Evolutionary conservation across 2,113 vertebrate genomes (phyloP).

Genomic region (Melanerpes formicivorus): DNA sequence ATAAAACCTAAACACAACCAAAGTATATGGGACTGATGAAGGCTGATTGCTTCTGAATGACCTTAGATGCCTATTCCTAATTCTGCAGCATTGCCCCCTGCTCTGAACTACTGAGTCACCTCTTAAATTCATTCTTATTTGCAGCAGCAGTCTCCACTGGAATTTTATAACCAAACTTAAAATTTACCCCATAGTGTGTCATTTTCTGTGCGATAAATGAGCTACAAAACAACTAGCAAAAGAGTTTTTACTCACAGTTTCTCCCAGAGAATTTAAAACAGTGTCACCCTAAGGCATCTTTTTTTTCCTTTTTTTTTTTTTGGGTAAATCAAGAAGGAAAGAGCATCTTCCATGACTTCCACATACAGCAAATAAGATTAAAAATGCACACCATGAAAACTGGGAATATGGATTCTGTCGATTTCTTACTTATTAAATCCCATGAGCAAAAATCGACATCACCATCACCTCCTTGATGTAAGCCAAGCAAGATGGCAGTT

Average conservation of each 20-base stretch:
- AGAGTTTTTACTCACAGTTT: conserved; percentile 30
- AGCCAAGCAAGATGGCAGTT: conserved; percentile 25
- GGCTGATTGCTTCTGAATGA: conserved; percentile 18
- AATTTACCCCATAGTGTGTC: conserved; percentile 51
- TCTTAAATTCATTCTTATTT: conserved; percentile 51
- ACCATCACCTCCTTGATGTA: neutral
- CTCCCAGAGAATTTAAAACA: conserved; percentile 51
- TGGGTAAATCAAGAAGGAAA: conserved; percentile 60
- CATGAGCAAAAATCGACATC: conserved; percentile 1
- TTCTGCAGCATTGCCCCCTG: conserved; percentile 19
- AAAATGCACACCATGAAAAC: conserved; percentile 54
- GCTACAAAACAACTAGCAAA: conserved; percentile 51
- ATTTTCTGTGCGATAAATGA: conserved; percentile 64
- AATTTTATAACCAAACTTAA: conserved; percentile 58
- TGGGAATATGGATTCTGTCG: conserved; percentile 15
- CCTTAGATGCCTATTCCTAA: conserved; percentile 40
- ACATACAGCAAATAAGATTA: neutral
- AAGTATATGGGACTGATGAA: neutral
- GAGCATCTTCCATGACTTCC: conserved; percentile 36
- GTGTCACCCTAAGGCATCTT: conserved; percentile 39
- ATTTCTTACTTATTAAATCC: conserved; percentile 52
- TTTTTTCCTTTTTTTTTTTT: conserved; percentile 26
- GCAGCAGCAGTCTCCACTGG: conserved; percentile 34
- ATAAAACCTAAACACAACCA: neutral
- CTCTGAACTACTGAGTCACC: neutral